Evolutionary conservation across 2,113 vertebrate genomes (phyloP).

Genomic region (Pseudonaja textilis): DNA sequence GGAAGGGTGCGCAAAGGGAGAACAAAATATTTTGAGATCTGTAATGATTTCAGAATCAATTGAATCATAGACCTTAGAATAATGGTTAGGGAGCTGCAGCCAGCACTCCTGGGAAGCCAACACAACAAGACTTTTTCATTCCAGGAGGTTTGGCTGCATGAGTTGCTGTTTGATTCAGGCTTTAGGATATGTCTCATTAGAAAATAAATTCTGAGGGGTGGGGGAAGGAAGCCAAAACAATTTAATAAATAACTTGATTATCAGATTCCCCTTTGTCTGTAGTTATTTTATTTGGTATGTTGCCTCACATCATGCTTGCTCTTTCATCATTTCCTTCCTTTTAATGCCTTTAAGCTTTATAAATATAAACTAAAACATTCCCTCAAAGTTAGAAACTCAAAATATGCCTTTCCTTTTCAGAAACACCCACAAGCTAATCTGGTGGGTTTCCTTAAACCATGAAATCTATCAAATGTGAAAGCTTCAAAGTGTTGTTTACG

Average conservation of each 20-base stretch:
- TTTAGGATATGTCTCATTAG: not conserved
- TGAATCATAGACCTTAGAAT: not conserved
- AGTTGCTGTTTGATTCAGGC: not conserved
- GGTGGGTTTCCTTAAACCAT: constrained; percentile 24
- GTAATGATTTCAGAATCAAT: not conserved
- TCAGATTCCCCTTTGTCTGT: not conserved
- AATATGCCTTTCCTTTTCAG: not conserved
- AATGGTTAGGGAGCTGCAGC: not conserved
- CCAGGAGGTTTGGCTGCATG: not conserved
- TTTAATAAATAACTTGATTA: not conserved
- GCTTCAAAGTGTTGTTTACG: constrained; percentile 55
- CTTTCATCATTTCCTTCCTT: not conserved
- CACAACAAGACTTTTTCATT: not conserved
- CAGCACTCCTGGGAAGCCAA: not conserved
- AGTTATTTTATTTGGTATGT: not conserved
- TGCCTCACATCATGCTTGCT: not conserved
- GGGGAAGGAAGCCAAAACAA: not conserved
- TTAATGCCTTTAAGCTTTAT: not conserved
- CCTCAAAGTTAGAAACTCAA: not conserved
- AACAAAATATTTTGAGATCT: not conserved
- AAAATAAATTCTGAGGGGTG: not conserved
- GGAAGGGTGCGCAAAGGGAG: not conserved
- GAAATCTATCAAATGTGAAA: constrained; percentile 26
- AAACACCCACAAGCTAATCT: constrained; percentile 28
- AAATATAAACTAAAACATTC: not conserved